These are phyloP conservation scores for Autographa pulchrina DNA, from an alignment of 2,888 invertebrate species.

Conservation along the genomic window DNA sequence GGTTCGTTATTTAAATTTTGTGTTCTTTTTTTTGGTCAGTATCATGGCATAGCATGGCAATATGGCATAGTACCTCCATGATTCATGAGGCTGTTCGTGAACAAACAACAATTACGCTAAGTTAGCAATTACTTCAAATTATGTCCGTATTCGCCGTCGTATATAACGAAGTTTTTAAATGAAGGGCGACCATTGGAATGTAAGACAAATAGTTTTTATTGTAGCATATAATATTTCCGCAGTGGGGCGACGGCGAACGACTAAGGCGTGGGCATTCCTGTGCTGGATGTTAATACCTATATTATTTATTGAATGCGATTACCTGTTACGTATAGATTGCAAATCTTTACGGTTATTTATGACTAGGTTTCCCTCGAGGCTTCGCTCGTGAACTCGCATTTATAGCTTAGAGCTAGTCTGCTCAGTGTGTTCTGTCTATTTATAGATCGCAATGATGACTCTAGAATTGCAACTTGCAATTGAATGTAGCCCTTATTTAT, in stretches of 20 bases:
- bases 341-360: constrained; percentile 50
- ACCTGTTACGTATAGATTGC: constrained; percentile 47
- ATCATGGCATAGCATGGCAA: neutral
- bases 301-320: constrained; percentile 54
- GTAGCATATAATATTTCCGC: constrained; percentile 49
- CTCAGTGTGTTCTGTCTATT: constrained; percentile 6
- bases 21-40: neutral
- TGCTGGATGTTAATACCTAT: constrained; percentile 39
- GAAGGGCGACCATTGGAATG: constrained; percentile 22
- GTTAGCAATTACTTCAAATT: constrained; percentile 5
- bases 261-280: constrained; percentile 53
- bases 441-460: constrained; percentile 1
- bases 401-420: constrained; percentile 2
- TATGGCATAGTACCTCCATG: neutral
- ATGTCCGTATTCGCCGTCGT: neutral
- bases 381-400: constrained; percentile 23
- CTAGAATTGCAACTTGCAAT: neutral
- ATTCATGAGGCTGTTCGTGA: neutral
- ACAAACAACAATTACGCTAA: neutral
- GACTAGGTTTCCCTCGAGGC: constrained; percentile 24
- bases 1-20: neutral
- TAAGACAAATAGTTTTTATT: constrained; percentile 34
- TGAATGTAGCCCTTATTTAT: neutral
- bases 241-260: constrained; percentile 21
- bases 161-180: constrained; percentile 12